Conservation (phyloP, 1,140 invertebrate species). For the Drosophila takahashii region DNA sequence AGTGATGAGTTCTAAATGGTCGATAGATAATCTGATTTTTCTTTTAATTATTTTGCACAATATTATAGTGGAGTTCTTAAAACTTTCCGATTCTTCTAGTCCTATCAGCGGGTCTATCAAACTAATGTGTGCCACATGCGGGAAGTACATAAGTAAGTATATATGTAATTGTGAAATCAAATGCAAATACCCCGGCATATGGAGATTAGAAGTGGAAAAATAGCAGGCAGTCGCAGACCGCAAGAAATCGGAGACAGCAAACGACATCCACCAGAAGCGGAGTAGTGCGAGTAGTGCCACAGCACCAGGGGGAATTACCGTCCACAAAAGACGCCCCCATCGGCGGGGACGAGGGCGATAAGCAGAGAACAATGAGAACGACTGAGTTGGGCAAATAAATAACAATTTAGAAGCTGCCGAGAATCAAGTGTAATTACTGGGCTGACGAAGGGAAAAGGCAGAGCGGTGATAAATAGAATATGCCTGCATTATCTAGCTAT, state of each 20-base stretch:
- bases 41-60: too few relatives aligned
- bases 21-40: too few relatives aligned
- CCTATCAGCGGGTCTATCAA: neutral
- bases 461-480: constrained; percentile 39
- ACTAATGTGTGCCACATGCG: neutral
- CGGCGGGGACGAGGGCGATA: neutral
- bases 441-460: neutral
- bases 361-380: constrained; percentile 1
- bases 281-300: neutral
- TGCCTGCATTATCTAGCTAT: constrained; percentile 24
- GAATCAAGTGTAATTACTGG: constrained; percentile 51
- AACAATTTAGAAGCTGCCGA: constrained; percentile 41
- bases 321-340: constrained; percentile 1
- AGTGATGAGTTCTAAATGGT: too few relatives aligned
- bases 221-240: constrained; percentile 20
- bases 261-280: constrained; percentile 7
- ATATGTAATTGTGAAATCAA: constrained; percentile 17
- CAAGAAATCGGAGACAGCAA: constrained; percentile 38
- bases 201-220: constrained; percentile 42
- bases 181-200: constrained; percentile 17
- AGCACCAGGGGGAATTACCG: constrained; percentile 1
- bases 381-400: constrained; percentile 19
- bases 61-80: too few relatives aligned
- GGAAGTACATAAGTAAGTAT: neutral
- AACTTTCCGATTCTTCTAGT: neutral